phyloP scores from a whole-genome alignment of 2,888 invertebrate genomes.

The Sesia bembeciformis region DNA sequence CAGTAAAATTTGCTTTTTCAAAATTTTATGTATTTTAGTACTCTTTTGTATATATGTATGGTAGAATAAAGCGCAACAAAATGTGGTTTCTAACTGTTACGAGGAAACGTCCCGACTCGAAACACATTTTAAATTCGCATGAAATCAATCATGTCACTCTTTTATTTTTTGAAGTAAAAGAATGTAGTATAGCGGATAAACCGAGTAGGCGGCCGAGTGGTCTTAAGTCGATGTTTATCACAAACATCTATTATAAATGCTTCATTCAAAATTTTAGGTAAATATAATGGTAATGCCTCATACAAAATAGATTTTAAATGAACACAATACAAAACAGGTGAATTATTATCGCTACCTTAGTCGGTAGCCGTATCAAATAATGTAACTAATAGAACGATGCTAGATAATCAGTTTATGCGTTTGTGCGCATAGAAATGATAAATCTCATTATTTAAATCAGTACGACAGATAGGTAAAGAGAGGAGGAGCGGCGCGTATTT shows the following conservation, averaged over 20 bases:
- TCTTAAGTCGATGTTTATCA: conserved; percentile 31
- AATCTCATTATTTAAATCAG: conserved; percentile 54
- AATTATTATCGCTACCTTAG: conserved; percentile 44
- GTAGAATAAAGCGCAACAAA: not conserved
- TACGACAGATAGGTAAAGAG: conserved; percentile 41
- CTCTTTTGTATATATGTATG: not conserved
- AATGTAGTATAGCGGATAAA: not conserved
- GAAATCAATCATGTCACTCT: conserved; percentile 14
- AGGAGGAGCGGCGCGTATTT: conserved; percentile 39
- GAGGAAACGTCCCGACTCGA: conserved; percentile 1
- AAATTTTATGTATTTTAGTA: not conserved
- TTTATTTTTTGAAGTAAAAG: conserved; percentile 3
- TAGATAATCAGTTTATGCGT: conserved; percentile 42
- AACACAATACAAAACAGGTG: conserved; percentile 29
- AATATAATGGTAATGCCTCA: conserved; percentile 32
- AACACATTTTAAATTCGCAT: conserved; percentile 10
- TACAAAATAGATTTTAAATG: conserved; percentile 33
- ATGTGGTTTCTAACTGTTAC: not conserved
- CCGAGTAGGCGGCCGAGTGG: conserved; percentile 32
- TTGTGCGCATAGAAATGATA: conserved; percentile 43
- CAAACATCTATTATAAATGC: conserved; percentile 44
- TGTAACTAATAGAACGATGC: conserved; percentile 35
- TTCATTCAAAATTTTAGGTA: conserved; percentile 36
- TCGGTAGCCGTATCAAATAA: conserved; percentile 45
- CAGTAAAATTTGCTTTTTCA: not conserved